Percentiles rank a stretch among this genome's conserved stretches.
These are phyloP conservation scores for Anagrus nilaparvatae DNA, from an alignment of 1,140 invertebrate species.

Conservation along the genomic window DNA sequence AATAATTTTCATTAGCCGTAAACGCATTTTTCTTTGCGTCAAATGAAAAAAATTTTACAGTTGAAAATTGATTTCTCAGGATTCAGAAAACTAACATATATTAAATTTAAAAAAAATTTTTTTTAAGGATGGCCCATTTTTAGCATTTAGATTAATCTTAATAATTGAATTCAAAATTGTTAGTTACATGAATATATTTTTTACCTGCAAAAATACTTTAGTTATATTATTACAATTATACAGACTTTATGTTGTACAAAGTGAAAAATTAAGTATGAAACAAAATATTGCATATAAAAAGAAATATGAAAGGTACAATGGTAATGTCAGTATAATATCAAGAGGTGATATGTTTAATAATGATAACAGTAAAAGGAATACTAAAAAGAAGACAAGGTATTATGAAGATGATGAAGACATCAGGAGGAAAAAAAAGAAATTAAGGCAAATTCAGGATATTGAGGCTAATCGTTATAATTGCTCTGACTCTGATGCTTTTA, in stretches of 20 bases:
- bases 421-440: slow-evolving; percentile 13
- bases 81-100: neutral
- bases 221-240: slow-evolving; percentile 81
- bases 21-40: too few species aligned
- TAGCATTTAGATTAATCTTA: slow-evolving; percentile 70
- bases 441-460: slow-evolving; percentile 19
- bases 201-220: slow-evolving; percentile 81
- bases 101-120: neutral
- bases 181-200: slow-evolving; percentile 89
- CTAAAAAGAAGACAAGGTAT: slow-evolving; percentile 12
- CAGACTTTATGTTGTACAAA: slow-evolving; percentile 69
- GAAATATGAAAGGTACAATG: slow-evolving; percentile 31
- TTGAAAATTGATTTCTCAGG: too few species aligned
- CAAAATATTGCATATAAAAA: slow-evolving; percentile 17
- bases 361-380: slow-evolving; percentile 10
- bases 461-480: slow-evolving; percentile 25
- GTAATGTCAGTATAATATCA: slow-evolving; percentile 50
- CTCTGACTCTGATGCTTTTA: slow-evolving; percentile 26
- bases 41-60: too few species aligned
- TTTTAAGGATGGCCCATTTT: slow-evolving; percentile 66
- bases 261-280: slow-evolving; percentile 37
- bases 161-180: slow-evolving; percentile 79
- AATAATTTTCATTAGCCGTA: too few species aligned
- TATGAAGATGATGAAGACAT: slow-evolving; percentile 17
- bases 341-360: slow-evolving; percentile 31